Evolutionary conservation across 2,888 invertebrate genomes (phyloP).

Genomic region (Drosophila paracracens): DNA sequence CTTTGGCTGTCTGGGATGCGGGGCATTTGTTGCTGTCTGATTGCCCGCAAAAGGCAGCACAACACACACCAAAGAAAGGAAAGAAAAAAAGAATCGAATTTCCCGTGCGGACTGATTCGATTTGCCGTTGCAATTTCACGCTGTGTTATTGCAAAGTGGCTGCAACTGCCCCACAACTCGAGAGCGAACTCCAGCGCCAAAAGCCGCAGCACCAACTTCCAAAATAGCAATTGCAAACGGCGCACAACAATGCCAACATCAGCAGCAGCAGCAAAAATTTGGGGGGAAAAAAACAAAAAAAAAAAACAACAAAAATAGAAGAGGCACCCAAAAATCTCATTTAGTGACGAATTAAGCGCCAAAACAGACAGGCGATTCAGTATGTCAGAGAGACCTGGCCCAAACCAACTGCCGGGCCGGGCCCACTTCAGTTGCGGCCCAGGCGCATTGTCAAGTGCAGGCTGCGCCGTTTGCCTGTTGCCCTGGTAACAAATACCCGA

Average conservation of each 20-base stretch:
- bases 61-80: constrained; percentile 8
- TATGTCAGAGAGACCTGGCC: constrained; percentile 62
- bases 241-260: constrained; percentile 39
- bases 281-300: constrained; percentile 13
- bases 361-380: constrained; percentile 80
- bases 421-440: constrained; percentile 2
- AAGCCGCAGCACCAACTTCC: constrained; percentile 38
- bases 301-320: constrained; percentile 10
- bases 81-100: constrained; percentile 82
- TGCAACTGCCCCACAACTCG: constrained; percentile 64
- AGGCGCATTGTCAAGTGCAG: constrained; percentile 73
- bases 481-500: constrained; percentile 31
- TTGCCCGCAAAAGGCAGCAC: constrained; percentile 74
- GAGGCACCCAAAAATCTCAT: constrained; percentile 75
- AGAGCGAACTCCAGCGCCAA: constrained; percentile 26
- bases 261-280: constrained; percentile 28
- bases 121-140: constrained; percentile 85
- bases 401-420: constrained; percentile 20
- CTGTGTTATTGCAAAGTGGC: constrained; percentile 83
- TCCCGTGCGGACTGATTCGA: constrained; percentile 84
- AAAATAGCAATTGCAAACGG: constrained; percentile 58
- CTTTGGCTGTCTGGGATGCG: constrained; percentile 24
- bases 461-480: constrained; percentile 35
- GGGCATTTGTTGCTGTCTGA: constrained; percentile 78
- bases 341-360: constrained; percentile 84